Conservation (phyloP, 2,113 vertebrate genomes). For the Aspidoscelis tigris region DNA sequence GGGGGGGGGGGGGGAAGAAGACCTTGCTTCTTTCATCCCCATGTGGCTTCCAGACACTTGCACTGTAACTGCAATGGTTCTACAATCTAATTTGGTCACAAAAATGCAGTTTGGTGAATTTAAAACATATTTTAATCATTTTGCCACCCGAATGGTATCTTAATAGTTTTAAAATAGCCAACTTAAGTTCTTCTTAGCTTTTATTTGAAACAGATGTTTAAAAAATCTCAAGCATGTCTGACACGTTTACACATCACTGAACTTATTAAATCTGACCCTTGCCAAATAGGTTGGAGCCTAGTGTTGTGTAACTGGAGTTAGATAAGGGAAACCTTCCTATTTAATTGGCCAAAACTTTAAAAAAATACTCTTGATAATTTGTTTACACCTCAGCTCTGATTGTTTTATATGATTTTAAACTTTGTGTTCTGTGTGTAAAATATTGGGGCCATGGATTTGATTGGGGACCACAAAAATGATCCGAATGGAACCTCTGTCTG, state of each 20-base stretch:
- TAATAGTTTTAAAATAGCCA: constrained; percentile 65
- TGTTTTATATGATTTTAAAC: constrained; percentile 37
- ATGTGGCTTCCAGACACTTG: constrained; percentile 69
- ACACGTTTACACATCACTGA: constrained; percentile 51
- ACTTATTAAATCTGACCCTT: constrained; percentile 50
- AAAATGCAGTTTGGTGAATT: constrained; percentile 50
- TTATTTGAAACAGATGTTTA: constrained; percentile 71
- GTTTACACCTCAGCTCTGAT: background rate
- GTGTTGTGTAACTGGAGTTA: constrained; percentile 42
- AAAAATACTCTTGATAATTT: background rate
- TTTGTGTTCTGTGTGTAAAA: background rate
- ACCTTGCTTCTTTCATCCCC: constrained; percentile 38
- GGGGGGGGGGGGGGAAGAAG: constrained; percentile 20
- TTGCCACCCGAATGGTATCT: constrained; percentile 69
- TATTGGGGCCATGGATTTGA: background rate
- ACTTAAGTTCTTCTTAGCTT: constrained; percentile 54
- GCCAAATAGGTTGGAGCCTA: constrained; percentile 53
- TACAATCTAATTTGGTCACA: constrained; percentile 39
- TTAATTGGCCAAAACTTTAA: constrained; percentile 56
- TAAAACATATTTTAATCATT: constrained; percentile 69
- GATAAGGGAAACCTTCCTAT: constrained; percentile 30
- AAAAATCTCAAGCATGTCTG: constrained; percentile 49
- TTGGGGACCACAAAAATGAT: background rate
- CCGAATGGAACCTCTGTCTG: too few relatives aligned
- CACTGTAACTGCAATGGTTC: constrained; percentile 25